phyloP scores from a whole-genome alignment of 2,888 invertebrate species.

The Tenthredo scrophulariae region DNA sequence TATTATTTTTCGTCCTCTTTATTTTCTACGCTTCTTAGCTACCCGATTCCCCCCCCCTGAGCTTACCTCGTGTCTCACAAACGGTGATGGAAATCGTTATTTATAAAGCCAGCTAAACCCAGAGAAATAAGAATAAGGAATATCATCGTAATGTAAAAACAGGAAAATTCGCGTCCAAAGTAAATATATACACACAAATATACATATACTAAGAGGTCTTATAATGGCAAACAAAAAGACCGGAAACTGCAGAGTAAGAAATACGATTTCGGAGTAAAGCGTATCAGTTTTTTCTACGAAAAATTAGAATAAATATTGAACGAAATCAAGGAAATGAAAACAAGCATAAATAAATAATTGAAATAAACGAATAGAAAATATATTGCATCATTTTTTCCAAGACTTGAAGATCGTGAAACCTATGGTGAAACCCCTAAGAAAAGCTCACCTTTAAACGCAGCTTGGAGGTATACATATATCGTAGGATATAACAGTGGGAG shows the following conservation, averaged over 20 bases:
- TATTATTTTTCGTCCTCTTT: neutral
- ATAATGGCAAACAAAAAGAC: neutral
- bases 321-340: neutral
- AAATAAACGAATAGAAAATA: neutral
- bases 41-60: neutral
- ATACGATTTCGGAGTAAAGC: neutral
- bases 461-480: neutral
- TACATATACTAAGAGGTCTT: neutral
- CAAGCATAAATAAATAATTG: neutral
- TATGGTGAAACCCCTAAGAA: neutral
- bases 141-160: neutral
- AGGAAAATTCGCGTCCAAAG: constrained; percentile 6
- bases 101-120: constrained; percentile 21
- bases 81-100: constrained; percentile 36
- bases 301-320: neutral
- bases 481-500: constrained; percentile 1
- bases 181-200: neutral
- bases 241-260: neutral
- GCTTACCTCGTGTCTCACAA: constrained; percentile 10
- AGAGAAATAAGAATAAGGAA: neutral
- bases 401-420: neutral
- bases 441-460: constrained; percentile 18
- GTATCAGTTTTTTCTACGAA: neutral
- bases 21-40: constrained; percentile 2
- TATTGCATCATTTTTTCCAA: neutral